phyloP scores from a whole-genome alignment of 2,113 vertebrate genomes.

The Dendrocopos noguchii region DNA sequence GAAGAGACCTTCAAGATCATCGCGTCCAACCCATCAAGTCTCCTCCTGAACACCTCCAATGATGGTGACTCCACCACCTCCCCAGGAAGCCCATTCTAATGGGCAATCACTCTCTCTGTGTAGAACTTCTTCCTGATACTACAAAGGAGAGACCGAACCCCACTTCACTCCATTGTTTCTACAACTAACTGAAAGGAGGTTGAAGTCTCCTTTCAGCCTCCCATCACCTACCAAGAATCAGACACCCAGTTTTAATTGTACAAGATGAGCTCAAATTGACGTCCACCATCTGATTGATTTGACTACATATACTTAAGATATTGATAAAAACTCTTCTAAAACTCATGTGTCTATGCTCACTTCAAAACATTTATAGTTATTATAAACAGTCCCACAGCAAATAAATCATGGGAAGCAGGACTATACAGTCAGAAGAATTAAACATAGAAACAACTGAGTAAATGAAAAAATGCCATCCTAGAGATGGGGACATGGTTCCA shows the following conservation, averaged over 20 bases:
- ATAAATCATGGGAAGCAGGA: conserved; percentile 23
- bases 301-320: not conserved
- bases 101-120: no score
- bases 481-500: not conserved
- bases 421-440: not conserved
- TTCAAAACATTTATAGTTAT: not conserved
- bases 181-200: no score
- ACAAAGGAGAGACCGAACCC: no score
- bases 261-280: not conserved
- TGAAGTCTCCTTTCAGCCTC: not conserved
- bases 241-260: not conserved
- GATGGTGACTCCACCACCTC: no score
- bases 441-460: conserved; percentile 3
- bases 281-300: not conserved
- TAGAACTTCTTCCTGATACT: no score
- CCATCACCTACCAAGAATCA: conserved; percentile 21
- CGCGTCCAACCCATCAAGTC: no score
- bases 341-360: not conserved
- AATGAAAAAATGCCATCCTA: not conserved
- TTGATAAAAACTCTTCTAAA: not conserved
- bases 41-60: no score
- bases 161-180: no score
- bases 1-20: no score
- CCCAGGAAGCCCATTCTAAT: no score
- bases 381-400: conserved; percentile 10